Conservation (phyloP, 2,888 invertebrate species). For the Chaetoderma sp. region DNA sequence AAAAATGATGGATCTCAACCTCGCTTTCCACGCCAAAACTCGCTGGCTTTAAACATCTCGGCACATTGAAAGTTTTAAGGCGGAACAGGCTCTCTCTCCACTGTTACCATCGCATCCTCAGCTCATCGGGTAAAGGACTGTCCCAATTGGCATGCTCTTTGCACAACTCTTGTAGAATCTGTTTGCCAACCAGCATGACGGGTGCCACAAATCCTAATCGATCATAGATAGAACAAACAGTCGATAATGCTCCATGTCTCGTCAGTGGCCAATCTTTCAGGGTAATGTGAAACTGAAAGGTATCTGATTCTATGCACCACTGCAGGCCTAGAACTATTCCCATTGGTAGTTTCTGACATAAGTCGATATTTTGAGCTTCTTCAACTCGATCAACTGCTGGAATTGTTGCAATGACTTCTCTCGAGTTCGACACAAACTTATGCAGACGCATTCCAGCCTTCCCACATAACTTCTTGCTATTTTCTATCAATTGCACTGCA, state of each 20-base stretch:
- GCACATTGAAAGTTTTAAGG: conserved; percentile 1
- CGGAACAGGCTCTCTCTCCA: conserved; percentile 11
- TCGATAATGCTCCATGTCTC: conserved; percentile 34
- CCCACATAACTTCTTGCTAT: conserved; percentile 24
- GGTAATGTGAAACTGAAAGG: conserved; percentile 23
- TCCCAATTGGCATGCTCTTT: conserved; percentile 33
- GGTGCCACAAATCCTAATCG: conserved; percentile 38
- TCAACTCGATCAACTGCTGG: conserved; percentile 30
- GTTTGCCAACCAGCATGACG: conserved; percentile 26
- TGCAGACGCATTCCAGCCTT: conserved; percentile 35
- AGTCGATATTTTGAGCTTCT: conserved; percentile 6
- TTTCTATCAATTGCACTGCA: conserved; percentile 28
- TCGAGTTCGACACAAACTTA: conserved; percentile 40
- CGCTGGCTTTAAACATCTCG: conserved; percentile 14
- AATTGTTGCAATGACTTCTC: conserved; percentile 32
- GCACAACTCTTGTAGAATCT: conserved; percentile 30
- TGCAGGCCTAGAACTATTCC: conserved; percentile 39
- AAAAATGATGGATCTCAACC: conserved; percentile 28
- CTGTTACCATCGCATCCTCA: conserved; percentile 11
- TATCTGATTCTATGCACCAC: conserved; percentile 37
- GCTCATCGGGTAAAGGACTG: conserved; percentile 19
- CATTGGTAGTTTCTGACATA: conserved; percentile 12
- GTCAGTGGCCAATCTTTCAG: conserved; percentile 25
- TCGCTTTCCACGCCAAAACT: conserved; percentile 12
- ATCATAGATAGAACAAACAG: conserved; percentile 33